Percentiles rank a stretch among this genome's conserved stretches.
Evolutionary conservation across 2,888 invertebrate genomes (phyloP).

Genomic region (Norana najaformis): DNA sequence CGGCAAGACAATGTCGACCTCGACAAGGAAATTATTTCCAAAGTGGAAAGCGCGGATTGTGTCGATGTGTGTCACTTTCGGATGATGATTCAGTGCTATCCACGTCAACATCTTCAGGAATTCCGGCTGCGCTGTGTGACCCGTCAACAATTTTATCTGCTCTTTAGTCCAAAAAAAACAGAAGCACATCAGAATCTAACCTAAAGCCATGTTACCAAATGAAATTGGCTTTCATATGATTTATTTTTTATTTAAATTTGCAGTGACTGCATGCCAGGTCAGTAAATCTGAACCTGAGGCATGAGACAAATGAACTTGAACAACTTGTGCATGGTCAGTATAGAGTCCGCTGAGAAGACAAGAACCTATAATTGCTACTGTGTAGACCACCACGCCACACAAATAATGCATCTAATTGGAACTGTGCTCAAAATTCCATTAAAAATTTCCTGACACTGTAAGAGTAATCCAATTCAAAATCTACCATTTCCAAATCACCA

Average conservation of each 20-base stretch:
- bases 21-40: slow-evolving; percentile 63
- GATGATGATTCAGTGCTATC: slow-evolving; percentile 59
- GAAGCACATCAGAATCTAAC: neutral
- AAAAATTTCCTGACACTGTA: too few relatives aligned
- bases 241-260: neutral
- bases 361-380: too few relatives aligned
- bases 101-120: slow-evolving; percentile 61
- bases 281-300: too few relatives aligned
- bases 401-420: too few relatives aligned
- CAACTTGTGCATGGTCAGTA: neutral
- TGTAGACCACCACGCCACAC: neutral
- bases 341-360: too few relatives aligned
- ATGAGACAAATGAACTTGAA: too few relatives aligned
- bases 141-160: slow-evolving; percentile 59
- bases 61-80: slow-evolving; percentile 60
- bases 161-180: slow-evolving; percentile 46
- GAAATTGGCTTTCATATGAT: neutral
- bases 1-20: slow-evolving; percentile 58
- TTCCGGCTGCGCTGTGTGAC: slow-evolving; percentile 57
- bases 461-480: too few relatives aligned
- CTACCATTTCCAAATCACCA: too few relatives aligned
- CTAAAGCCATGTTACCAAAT: neutral
- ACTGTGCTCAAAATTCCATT: too few relatives aligned
- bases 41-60: slow-evolving; percentile 66
- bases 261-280: neutral